Conservation (phyloP, 1,140 invertebrate species). For the Rhopalosiphum maidis region DNA sequence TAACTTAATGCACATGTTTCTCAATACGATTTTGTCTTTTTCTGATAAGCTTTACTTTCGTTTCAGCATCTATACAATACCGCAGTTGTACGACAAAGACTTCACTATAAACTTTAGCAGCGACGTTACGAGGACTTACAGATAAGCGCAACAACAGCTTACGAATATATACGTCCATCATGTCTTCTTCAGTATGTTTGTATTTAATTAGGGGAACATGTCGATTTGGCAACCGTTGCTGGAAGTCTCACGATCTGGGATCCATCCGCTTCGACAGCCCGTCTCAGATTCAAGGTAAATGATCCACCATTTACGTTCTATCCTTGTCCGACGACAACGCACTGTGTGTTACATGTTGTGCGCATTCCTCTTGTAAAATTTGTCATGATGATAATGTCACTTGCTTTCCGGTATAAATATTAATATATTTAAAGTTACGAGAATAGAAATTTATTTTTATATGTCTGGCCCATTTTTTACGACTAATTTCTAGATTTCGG, state of each 20-base stretch:
- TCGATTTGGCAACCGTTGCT: slow-evolving; percentile 35
- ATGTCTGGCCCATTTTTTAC: not conserved
- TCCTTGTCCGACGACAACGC: too few species aligned
- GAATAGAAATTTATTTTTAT: too few species aligned
- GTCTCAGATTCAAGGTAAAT: not conserved
- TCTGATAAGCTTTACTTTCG: not conserved
- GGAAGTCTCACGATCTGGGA: slow-evolving; percentile 19
- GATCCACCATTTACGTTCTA: not conserved
- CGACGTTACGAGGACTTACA: not conserved
- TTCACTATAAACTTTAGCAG: not conserved
- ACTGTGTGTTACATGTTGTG: not conserved
- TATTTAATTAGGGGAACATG: slow-evolving; percentile 41
- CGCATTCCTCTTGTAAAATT: not conserved
- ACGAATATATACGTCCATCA: not conserved
- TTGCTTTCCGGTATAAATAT: too few species aligned
- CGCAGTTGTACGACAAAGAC: not conserved
- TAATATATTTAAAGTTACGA: too few species aligned
- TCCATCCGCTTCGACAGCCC: not conserved
- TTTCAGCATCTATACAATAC: not conserved
- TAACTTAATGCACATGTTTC: not conserved
- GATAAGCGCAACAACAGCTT: not conserved
- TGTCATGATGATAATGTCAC: not conserved
- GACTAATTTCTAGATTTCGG: not conserved
- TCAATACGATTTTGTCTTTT: not conserved
- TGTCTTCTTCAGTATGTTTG: not conserved